phyloP scores from a whole-genome alignment of 2,797 vertebrate species.

The Cyprinodon diabolis region DNA sequence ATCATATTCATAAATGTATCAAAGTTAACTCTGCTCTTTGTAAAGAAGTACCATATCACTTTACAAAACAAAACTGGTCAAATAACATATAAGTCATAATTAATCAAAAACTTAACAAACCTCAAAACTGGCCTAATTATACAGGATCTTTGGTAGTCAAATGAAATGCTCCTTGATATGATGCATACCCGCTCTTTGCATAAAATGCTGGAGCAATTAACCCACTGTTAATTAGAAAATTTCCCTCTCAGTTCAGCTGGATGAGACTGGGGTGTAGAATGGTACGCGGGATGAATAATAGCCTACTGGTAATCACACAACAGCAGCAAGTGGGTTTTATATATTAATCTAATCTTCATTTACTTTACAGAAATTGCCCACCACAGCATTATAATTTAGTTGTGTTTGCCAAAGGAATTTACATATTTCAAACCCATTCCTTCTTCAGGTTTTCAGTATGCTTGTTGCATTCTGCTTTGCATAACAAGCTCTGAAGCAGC shows the following conservation, averaged over 20 bases:
- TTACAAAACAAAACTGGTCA: background rate
- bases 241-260: constrained; percentile 60
- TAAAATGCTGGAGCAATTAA: constrained; percentile 70
- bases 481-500: constrained; percentile 36
- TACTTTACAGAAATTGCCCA: constrained; percentile 69
- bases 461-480: constrained; percentile 26
- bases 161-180: constrained; percentile 40
- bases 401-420: constrained; percentile 62
- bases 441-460: constrained; percentile 35
- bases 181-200: constrained; percentile 52
- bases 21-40: background rate
- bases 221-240: constrained; percentile 77
- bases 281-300: constrained; percentile 72
- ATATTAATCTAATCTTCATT: constrained; percentile 75
- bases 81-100: background rate
- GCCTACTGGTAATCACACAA: constrained; percentile 70
- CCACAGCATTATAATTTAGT: constrained; percentile 64
- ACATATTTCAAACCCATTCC: constrained; percentile 49
- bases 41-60: background rate
- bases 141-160: constrained; percentile 34
- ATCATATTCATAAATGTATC: background rate
- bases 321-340: constrained; percentile 65
- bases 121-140: constrained; percentile 1
- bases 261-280: constrained; percentile 51
- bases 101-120: background rate